A percentile compares a stretch with the other conserved stretches of the same genome.
phyloP scores from a whole-genome alignment of 2,888 invertebrate species.

The Dromius quadrimaculatus region DNA sequence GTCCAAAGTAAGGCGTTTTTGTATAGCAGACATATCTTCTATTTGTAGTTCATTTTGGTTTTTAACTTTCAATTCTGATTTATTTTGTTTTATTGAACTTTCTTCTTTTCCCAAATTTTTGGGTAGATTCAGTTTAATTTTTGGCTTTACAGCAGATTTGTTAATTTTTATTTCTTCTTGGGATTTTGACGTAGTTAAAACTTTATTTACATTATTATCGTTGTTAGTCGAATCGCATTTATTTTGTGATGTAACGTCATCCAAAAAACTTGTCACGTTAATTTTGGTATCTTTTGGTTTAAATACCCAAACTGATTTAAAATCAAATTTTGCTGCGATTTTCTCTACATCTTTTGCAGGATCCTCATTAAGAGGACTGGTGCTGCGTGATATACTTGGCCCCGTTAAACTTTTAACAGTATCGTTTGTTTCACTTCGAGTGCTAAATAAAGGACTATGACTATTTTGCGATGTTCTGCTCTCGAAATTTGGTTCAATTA shows the following conservation, averaged over 20 bases:
- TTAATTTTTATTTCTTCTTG: neutral
- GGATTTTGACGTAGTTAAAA: neutral
- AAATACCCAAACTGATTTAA: neutral
- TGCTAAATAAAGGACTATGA: constrained; percentile 1
- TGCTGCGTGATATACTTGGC: neutral
- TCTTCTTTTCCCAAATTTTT: neutral
- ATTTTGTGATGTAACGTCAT: constrained; percentile 4
- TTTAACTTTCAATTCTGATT: neutral
- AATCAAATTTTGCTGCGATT: neutral
- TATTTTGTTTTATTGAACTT: too few relatives aligned
- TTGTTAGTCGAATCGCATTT: neutral
- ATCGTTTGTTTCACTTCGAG: neutral
- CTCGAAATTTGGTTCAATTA: neutral
- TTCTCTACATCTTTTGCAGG: neutral
- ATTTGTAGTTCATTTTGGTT: neutral
- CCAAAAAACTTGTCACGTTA: constrained; percentile 22
- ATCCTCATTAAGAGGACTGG: neutral
- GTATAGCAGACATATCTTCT: neutral
- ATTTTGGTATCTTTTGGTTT: constrained; percentile 3
- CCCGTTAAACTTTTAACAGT: neutral
- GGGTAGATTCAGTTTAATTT: neutral
- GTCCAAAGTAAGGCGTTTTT: constrained; percentile 13
- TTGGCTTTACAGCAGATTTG: neutral
- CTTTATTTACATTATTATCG: neutral
- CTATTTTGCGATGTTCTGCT: neutral